phyloP scores from a whole-genome alignment of 2,113 vertebrate genomes.

The Martes martes region DNA sequence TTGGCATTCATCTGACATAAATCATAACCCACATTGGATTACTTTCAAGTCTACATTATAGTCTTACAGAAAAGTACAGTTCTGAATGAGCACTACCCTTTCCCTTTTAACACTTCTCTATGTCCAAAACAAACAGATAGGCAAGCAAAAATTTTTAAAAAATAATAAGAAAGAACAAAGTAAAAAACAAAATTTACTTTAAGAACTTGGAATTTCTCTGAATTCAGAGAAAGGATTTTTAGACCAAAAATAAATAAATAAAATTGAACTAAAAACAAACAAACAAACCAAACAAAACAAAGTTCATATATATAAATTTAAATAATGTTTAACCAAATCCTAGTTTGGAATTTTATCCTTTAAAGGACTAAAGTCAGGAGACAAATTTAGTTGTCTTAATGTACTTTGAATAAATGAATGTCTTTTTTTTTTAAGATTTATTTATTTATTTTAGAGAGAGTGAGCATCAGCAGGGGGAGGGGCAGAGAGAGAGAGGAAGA shows the following conservation, averaged over 20 bases:
- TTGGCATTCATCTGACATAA: constrained; percentile 59
- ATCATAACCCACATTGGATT: constrained; percentile 53
- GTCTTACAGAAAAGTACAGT: not conserved
- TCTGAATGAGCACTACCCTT: not conserved
- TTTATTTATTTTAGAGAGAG: not conserved
- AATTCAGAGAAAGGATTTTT: constrained; percentile 31
- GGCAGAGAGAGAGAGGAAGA: not conserved
- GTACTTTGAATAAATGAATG: constrained; percentile 30
- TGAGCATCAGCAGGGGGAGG: not conserved
- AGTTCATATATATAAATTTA: constrained; percentile 10
- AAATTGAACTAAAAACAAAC: not conserved
- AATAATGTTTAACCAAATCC: constrained; percentile 3
- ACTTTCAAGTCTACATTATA: constrained; percentile 21
- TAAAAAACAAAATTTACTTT: not conserved
- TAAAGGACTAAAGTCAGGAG: constrained; percentile 24
- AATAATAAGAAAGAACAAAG: not conserved
- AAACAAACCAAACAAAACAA: not conserved
- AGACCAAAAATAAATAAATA: not conserved
- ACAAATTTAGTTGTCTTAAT: not conserved
- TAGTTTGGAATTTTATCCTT: not conserved
- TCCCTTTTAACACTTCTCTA: not conserved
- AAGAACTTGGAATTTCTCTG: not conserved
- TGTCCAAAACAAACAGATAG: not conserved
- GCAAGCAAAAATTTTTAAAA: not conserved
- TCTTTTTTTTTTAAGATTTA: not conserved